Evolutionary conservation across 2,797 vertebrate species (phyloP).

Genomic region (Babyrousa celebensis): DNA sequence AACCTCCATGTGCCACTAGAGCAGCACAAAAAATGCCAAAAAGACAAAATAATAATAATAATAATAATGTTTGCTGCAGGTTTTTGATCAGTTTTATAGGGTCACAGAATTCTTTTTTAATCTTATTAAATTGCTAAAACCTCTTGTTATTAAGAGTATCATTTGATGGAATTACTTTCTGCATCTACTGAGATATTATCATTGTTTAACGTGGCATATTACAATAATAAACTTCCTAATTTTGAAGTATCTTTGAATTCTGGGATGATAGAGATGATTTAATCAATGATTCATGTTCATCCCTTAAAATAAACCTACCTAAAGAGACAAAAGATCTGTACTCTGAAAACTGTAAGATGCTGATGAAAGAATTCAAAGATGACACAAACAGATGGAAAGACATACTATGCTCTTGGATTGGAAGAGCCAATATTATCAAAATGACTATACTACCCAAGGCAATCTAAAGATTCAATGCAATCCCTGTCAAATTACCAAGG

Average conservation of each 20-base stretch:
- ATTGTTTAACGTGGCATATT: background rate
- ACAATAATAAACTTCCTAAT: background rate
- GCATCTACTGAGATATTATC: background rate
- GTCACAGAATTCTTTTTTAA: conserved; percentile 9
- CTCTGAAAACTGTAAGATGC: no score
- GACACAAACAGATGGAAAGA: no score
- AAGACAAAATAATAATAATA: no score
- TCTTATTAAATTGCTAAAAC: background rate
- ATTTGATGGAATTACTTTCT: conserved; percentile 19
- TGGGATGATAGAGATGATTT: background rate
- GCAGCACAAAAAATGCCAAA: no score
- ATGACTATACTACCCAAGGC: no score
- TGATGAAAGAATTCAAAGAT: no score
- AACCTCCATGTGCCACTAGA: no score
- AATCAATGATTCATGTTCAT: background rate
- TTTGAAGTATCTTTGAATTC: background rate
- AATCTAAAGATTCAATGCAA: no score
- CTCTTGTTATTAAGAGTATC: background rate
- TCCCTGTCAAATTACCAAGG: no score
- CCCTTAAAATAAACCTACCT: background rate
- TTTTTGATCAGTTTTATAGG: background rate
- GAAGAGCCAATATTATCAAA: no score
- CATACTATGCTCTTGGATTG: no score
- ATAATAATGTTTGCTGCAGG: background rate
- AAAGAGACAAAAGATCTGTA: no score